Base-by-base conservation (phyloP, 2,888 invertebrate species). In the Ectemnius continuus region DNA sequence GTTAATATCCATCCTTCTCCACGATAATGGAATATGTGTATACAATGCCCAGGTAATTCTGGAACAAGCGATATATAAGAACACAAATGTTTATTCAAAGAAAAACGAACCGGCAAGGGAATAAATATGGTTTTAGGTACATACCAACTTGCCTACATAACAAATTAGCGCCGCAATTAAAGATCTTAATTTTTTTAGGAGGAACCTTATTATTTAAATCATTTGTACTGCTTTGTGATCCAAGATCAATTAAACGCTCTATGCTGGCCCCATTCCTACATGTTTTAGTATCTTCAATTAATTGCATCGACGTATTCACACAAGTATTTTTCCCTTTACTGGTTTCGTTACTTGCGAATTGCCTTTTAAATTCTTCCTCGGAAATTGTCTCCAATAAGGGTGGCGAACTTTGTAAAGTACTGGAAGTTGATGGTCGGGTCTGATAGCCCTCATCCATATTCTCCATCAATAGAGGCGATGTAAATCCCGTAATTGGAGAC, bases 1-100 rank as follows among this genome's bases (percentile, higher is more conserved):
- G 76, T 64, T 5, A 79, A 70, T 11, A 88, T 45, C 88, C 88
- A 89, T 5, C 88, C 88, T 23, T 83, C 69, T 0, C 75, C 67
- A 23, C 80, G 63, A 28, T 83, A 75, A 36, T 84, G 78, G 72
- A 89, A 83, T 65, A 88, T 16, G 47, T 83, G 83, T 1, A 84
- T 58, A 4, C 67, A 23, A 20, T 61, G 60, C 2, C 64, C 64
- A 18, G 73, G 74, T 16, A 88, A 61, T 20, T 76, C 88, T 88
- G 45, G 4, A 68, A 36, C 13, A 28, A 8, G 64, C 48, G 16
- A 20, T 45, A 56, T 61, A 36, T 23, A 20, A 68, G 5, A 65
- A 57, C 8, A 3, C 48, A 18, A 28, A 47, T 18, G 13, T 18
- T 4, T 23, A 36, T 18, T 20, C 4, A 52, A 16, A 48, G 18